Conservation (phyloP, 2,888 invertebrate species). For the Buathra laborator region DNA sequence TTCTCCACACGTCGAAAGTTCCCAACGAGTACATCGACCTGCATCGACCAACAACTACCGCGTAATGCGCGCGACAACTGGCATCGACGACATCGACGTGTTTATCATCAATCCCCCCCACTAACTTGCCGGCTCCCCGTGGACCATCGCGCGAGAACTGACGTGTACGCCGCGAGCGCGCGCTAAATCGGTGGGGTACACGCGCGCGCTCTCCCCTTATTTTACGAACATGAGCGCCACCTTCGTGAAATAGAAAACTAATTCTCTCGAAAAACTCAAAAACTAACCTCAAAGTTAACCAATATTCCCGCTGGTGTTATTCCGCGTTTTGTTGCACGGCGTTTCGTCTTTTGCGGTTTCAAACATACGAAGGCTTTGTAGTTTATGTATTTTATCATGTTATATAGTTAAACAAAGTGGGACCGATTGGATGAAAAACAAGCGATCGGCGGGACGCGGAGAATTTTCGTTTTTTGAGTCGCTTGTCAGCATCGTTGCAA, state of each 20-base stretch:
- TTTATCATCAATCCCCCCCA: too few relatives aligned
- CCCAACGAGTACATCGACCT: too few relatives aligned
- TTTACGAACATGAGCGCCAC: constrained; percentile 1
- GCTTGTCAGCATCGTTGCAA: constrained; percentile 23
- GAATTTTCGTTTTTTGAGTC: constrained; percentile 31
- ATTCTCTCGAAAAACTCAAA: constrained; percentile 1
- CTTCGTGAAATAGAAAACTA: not conserved
- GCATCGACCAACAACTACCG: too few relatives aligned
- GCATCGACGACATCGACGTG: too few relatives aligned
- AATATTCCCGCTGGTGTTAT: constrained; percentile 35
- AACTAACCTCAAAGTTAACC: constrained; percentile 53
- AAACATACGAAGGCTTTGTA: not conserved
- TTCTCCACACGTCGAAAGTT: too few relatives aligned
- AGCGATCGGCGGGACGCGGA: constrained; percentile 8
- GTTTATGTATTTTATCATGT: not conserved
- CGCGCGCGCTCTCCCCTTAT: not conserved
- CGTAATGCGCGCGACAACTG: too few relatives aligned
- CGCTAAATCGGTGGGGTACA: not conserved
- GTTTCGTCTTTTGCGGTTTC: not conserved
- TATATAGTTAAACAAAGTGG: constrained; percentile 1
- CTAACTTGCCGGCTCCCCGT: not conserved
- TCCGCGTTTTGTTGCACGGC: constrained; percentile 4
- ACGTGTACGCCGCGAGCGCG: not conserved
- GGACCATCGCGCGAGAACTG: not conserved
- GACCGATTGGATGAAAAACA: not conserved